Evolutionary conservation across 2,113 vertebrate genomes (phyloP).

Genomic region (Paramormyrops kingsleyae): DNA sequence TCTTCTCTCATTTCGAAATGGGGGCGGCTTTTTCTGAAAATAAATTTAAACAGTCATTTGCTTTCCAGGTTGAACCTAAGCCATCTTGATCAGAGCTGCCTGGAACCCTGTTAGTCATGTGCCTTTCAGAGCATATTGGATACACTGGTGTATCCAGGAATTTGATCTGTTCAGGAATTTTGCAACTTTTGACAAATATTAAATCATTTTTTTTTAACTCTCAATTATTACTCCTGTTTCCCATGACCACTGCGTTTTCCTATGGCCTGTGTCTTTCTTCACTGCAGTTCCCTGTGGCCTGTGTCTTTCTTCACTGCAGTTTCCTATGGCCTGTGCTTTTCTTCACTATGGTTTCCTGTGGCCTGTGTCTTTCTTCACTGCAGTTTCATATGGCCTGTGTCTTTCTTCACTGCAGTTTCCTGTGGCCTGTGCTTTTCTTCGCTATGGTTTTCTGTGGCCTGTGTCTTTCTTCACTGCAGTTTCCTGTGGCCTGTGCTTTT

Average conservation of each 20-base stretch:
- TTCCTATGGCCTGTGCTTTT: neutral
- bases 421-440: too few relatives aligned
- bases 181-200: neutral
- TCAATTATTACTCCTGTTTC: neutral
- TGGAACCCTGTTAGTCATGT: neutral
- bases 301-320: neutral
- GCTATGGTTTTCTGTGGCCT: neutral
- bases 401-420: too few relatives aligned
- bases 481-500: neutral
- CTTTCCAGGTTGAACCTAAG: neutral
- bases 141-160: neutral
- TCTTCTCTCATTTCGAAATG: neutral
- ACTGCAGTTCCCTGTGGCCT: neutral
- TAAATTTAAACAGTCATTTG: neutral
- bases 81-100: neutral
- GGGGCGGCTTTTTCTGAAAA: neutral
- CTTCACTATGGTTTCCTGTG: neutral
- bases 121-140: neutral
- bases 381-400: too few relatives aligned
- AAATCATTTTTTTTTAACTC: neutral
- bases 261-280: neutral
- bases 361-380: too few relatives aligned
- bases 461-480: neutral
- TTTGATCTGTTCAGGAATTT: neutral
- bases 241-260: neutral